phyloP scores from a whole-genome alignment of 2,113 vertebrate species.

The Polypterus senegalus region DNA sequence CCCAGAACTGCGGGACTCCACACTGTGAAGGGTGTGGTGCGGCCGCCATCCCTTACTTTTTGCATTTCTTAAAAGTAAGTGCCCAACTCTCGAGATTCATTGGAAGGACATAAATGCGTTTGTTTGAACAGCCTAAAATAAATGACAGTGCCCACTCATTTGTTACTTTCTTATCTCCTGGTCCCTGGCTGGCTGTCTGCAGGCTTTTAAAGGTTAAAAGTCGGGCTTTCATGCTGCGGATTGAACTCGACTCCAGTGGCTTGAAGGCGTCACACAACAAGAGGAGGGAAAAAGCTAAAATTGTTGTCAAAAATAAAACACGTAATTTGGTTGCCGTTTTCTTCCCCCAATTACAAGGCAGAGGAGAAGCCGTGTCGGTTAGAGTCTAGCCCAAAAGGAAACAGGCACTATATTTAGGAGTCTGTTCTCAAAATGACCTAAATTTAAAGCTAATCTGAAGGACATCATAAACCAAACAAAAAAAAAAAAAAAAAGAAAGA shows the following conservation, averaged over 20 bases:
- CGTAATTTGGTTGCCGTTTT: slow-evolving; percentile 64
- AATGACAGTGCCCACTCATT: no score
- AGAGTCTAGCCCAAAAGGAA: slow-evolving; percentile 63
- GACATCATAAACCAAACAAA: slow-evolving; percentile 12
- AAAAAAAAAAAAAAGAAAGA: not conserved
- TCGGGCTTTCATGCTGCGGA: slow-evolving; percentile 9
- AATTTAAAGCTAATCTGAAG: slow-evolving; percentile 17
- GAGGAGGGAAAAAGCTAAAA: slow-evolving; percentile 66
- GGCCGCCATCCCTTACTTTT: not conserved
- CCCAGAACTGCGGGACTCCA: no score
- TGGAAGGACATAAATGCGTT: not conserved
- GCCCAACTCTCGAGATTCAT: not conserved
- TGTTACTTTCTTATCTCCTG: no score
- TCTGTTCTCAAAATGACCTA: slow-evolving; percentile 61
- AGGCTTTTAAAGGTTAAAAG: not conserved
- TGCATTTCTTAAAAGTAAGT: not conserved
- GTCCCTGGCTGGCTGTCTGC: not conserved
- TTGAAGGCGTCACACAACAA: slow-evolving; percentile 48
- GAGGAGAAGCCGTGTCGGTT: slow-evolving; percentile 54
- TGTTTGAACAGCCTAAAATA: not conserved
- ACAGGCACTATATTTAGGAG: slow-evolving; percentile 61
- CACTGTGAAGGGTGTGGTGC: no score
- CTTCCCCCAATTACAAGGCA: slow-evolving; percentile 70
- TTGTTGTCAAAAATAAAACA: slow-evolving; percentile 73
- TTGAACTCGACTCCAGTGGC: slow-evolving; percentile 40